Evolutionary conservation across 2,113 vertebrate species (phyloP).

Genomic region (Catharus bicknelli): DNA sequence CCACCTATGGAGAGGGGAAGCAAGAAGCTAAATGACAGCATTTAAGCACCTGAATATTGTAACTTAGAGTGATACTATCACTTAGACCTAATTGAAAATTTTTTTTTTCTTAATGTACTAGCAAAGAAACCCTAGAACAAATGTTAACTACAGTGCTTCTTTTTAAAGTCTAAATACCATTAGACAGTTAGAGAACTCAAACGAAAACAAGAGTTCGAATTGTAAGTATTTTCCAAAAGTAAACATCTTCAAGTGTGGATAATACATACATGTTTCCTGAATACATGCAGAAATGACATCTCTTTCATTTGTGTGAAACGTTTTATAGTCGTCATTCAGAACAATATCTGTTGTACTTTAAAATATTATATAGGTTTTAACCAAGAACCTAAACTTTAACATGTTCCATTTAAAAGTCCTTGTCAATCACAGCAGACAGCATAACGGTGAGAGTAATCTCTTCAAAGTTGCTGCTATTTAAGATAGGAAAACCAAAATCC

Average conservation of each 20-base stretch:
- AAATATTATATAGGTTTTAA: not conserved
- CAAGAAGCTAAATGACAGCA: not conserved
- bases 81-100: not conserved
- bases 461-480: not conserved
- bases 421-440: not conserved
- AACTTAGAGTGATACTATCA: not conserved
- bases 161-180: not conserved
- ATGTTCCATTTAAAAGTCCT: not conserved
- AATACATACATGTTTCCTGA: not conserved
- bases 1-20: not conserved
- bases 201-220: not conserved
- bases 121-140: not conserved
- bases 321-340: not conserved
- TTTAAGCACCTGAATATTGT: not conserved
- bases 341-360: not conserved
- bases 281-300: not conserved
- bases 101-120: not conserved
- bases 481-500: not conserved
- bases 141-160: not conserved
- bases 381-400: not conserved
- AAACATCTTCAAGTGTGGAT: not conserved
- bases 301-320: not conserved
- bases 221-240: not conserved
- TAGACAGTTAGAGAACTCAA: not conserved
- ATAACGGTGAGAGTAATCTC: not conserved